phyloP scores from a whole-genome alignment of 2,113 vertebrate species.

The Greenwoodochromis staneri region DNA sequence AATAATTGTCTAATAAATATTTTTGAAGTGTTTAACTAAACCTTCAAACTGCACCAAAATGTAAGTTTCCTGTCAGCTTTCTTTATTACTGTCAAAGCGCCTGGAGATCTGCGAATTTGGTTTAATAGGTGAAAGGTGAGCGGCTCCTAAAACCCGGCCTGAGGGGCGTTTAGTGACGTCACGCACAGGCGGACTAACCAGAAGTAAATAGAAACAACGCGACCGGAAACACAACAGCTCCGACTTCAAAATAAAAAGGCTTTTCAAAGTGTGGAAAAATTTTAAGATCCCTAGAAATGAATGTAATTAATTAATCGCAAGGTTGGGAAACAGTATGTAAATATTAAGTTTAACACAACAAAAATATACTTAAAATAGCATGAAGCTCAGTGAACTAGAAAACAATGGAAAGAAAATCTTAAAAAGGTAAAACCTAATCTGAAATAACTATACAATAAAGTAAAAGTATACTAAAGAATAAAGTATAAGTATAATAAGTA shows the following conservation, averaged over 20 bases:
- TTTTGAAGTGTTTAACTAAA: not conserved
- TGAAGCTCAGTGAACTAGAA: not conserved
- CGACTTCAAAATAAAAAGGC: slow-evolving; percentile 22
- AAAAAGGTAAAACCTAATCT: not conserved
- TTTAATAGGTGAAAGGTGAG: slow-evolving; percentile 63
- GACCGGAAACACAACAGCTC: not conserved
- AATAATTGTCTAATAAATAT: not conserved
- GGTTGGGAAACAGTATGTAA: not conserved
- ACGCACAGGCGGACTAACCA: not conserved
- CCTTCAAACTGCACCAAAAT: not conserved
- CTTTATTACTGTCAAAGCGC: not conserved
- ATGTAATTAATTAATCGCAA: not conserved
- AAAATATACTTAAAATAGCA: not conserved
- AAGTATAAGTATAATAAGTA: not conserved
- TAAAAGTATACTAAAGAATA: not conserved
- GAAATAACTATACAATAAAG: not conserved
- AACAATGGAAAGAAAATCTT: not conserved
- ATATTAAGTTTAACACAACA: not conserved
- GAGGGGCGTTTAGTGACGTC: slow-evolving; percentile 49
- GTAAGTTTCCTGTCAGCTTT: not conserved
- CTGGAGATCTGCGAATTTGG: not conserved
- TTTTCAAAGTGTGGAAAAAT: not conserved
- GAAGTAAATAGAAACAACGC: not conserved
- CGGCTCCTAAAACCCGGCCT: not conserved
- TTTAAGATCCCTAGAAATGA: not conserved